These are phyloP conservation scores for Amphipoea lucens DNA, from an alignment of 2,888 invertebrate species.

Conservation along the genomic window DNA sequence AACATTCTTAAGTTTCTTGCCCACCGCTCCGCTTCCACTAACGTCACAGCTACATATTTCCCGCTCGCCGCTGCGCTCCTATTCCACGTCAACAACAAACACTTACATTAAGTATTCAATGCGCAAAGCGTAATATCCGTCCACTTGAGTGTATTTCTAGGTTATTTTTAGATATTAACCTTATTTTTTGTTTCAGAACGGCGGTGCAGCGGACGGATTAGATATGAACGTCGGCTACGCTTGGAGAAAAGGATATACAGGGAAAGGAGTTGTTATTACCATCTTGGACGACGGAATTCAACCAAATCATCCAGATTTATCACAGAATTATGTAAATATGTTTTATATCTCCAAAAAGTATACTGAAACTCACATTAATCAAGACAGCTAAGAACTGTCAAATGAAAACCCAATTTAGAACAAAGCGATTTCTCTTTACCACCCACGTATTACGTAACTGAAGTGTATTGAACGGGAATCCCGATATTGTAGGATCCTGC, in stretches of 20 bases:
- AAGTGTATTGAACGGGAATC: slow-evolving; percentile 59
- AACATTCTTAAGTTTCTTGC: neutral
- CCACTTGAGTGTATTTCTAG: slow-evolving; percentile 57
- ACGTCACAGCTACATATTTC: slow-evolving; percentile 23
- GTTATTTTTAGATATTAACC: slow-evolving; percentile 55
- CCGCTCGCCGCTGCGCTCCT: slow-evolving; percentile 39
- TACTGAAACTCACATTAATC: slow-evolving; percentile 45
- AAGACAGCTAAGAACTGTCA: slow-evolving; percentile 45
- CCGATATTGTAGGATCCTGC: slow-evolving; percentile 93
- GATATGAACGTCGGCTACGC: slow-evolving; percentile 99
- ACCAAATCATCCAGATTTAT: slow-evolving; percentile 97
- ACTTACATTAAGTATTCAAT: slow-evolving; percentile 61
- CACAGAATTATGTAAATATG: slow-evolving; percentile 96
- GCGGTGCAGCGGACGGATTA: slow-evolving; percentile 97
- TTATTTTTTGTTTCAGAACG: slow-evolving; percentile 91
- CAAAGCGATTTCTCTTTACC: slow-evolving; percentile 47
- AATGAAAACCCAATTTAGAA: slow-evolving; percentile 48
- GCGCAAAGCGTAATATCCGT: slow-evolving; percentile 55
- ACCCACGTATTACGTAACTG: slow-evolving; percentile 53
- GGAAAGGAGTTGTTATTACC: slow-evolving; percentile 98
- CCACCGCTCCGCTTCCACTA: neutral
- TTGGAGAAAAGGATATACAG: slow-evolving; percentile 98
- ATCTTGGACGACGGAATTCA: slow-evolving; percentile 99
- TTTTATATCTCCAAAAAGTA: slow-evolving; percentile 13
- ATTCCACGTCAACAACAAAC: slow-evolving; percentile 55